Evolutionary conservation across 2,888 invertebrate genomes (phyloP).

Genomic region (Nowickia ferox): DNA sequence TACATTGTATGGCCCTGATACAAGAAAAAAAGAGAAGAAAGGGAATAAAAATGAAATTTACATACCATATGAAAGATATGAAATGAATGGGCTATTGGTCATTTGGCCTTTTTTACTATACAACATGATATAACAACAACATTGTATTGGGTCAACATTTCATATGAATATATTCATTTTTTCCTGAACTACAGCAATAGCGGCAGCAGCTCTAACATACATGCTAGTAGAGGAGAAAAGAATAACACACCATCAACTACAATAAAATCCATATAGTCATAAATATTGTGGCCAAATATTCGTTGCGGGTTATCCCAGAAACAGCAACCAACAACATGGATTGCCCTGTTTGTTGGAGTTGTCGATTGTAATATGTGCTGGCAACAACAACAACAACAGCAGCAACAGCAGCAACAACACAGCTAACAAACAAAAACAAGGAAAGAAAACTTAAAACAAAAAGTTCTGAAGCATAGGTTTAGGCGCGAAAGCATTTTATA

Average conservation of each 20-base stretch:
- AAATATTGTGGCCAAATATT: slow-evolving; percentile 79
- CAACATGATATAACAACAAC: slow-evolving; percentile 57
- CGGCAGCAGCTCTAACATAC: slow-evolving; percentile 48
- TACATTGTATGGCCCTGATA: slow-evolving; percentile 52
- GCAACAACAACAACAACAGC: slow-evolving; percentile 35
- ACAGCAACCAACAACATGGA: slow-evolving; percentile 58
- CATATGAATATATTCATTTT: slow-evolving; percentile 59
- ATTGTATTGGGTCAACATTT: slow-evolving; percentile 77
- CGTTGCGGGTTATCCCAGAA: slow-evolving; percentile 79
- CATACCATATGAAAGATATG: slow-evolving; percentile 71
- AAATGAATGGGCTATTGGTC: slow-evolving; percentile 72
- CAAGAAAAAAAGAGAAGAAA: slow-evolving; percentile 26
- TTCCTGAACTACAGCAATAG: slow-evolving; percentile 59
- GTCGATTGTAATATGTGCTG: slow-evolving; percentile 66
- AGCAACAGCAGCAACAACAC: slow-evolving; percentile 35
- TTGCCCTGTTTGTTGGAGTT: slow-evolving; percentile 49
- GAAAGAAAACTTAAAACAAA: slow-evolving; percentile 69
- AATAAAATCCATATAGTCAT: slow-evolving; percentile 82
- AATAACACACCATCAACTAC: slow-evolving; percentile 73
- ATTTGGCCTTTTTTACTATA: slow-evolving; percentile 67
- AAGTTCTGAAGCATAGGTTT: slow-evolving; percentile 77
- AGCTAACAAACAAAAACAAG: slow-evolving; percentile 9
- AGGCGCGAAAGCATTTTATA: slow-evolving; percentile 68
- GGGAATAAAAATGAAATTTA: slow-evolving; percentile 65
- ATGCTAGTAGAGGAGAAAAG: slow-evolving; percentile 11